A percentile compares a stretch with the other conserved stretches of the same genome.
Evolutionary conservation across 2,888 invertebrate genomes (phyloP).

Genomic region (Lingula anatina): DNA sequence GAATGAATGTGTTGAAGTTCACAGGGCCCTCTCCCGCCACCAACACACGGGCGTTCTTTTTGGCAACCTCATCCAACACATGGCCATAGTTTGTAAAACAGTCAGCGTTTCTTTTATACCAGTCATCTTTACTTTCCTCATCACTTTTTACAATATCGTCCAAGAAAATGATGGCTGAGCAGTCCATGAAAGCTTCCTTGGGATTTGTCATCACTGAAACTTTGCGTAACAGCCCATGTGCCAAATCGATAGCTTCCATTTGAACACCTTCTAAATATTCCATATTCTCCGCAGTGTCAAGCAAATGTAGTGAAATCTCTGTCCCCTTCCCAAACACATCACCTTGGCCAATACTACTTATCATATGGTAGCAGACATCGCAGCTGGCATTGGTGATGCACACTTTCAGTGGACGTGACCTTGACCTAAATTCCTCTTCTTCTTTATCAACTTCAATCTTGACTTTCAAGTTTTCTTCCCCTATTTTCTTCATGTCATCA

Average conservation of each 20-base stretch:
- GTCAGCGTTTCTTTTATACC: constrained; percentile 30
- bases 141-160: constrained; percentile 21
- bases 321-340: constrained; percentile 34
- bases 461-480: constrained; percentile 35
- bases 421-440: constrained; percentile 19
- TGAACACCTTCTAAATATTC: constrained; percentile 28
- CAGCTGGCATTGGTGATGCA: constrained; percentile 44
- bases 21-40: constrained; percentile 39
- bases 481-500: constrained; percentile 37
- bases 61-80: constrained; percentile 29
- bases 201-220: constrained; percentile 23
- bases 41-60: constrained; percentile 36
- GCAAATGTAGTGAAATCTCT: constrained; percentile 35
- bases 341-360: constrained; percentile 31
- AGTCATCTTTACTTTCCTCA: constrained; percentile 21
- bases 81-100: constrained; percentile 33
- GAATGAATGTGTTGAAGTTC: constrained; percentile 40
- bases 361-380: constrained; percentile 29
- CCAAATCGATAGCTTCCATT: constrained; percentile 44
- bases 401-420: constrained; percentile 36
- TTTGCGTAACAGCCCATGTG: constrained; percentile 26
- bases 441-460: constrained; percentile 38
- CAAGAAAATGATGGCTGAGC: constrained; percentile 33
- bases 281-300: constrained; percentile 18
- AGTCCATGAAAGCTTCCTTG: constrained; percentile 32